Percentiles rank a stretch among this genome's conserved stretches.
phyloP scores from a whole-genome alignment of 2,113 vertebrate species.

The Cebus imitator region DNA sequence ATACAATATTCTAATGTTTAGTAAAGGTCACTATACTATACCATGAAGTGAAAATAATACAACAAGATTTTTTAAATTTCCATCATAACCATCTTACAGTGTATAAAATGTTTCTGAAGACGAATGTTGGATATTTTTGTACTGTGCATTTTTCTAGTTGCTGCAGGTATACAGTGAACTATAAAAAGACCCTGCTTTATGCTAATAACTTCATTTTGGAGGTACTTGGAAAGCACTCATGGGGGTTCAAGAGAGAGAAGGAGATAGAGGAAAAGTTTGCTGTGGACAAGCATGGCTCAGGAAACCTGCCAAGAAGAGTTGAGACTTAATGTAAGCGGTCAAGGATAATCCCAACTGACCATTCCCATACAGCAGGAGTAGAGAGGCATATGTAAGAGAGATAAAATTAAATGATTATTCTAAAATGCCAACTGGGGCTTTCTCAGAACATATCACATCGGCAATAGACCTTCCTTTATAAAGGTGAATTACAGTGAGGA shows the following conservation, averaged over 20 bases:
- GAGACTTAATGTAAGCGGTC: not conserved
- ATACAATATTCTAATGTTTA: not conserved
- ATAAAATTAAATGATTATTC: not conserved
- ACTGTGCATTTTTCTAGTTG: not conserved
- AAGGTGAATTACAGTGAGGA: not conserved
- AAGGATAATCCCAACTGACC: not conserved
- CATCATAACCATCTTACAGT: not conserved
- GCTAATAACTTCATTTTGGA: not conserved
- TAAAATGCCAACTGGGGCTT: not conserved
- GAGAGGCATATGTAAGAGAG: not conserved
- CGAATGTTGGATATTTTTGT: not conserved
- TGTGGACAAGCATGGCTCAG: not conserved
- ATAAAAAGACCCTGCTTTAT: not conserved
- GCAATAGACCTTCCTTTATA: not conserved
- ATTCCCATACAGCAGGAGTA: not conserved
- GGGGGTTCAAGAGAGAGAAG: not conserved
- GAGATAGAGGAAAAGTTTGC: not conserved
- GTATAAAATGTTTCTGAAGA: not conserved
- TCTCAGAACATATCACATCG: not conserved
- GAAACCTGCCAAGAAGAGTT: not conserved
- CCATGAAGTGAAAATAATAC: not conserved
- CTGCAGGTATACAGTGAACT: not conserved
- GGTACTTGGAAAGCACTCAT: not conserved
- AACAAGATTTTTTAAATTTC: not conserved
- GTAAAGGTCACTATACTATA: not conserved